A percentile compares a stretch with the other conserved stretches of the same genome.
Evolutionary conservation across 2,888 invertebrate species (phyloP).

Genomic region (Acleris emargana): DNA sequence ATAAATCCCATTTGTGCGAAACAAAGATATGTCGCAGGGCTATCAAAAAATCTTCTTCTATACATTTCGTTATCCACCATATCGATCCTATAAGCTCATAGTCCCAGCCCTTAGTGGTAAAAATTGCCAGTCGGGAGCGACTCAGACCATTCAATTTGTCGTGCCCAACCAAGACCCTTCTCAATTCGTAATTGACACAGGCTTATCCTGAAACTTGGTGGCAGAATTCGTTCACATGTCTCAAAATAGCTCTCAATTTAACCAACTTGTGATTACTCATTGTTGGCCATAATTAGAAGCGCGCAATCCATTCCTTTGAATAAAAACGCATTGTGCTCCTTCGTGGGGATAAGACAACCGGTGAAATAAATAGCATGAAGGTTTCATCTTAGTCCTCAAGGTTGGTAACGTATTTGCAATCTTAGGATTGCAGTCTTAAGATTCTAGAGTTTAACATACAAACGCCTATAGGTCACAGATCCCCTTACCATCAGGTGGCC

Average conservation of each 20-base stretch:
- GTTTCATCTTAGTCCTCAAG: too few species aligned
- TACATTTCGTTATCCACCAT: constrained; percentile 34
- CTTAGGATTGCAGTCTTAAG: too few species aligned
- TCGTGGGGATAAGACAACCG: too few species aligned
- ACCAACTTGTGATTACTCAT: constrained; percentile 37
- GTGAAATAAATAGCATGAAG: too few species aligned
- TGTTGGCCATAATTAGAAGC: constrained; percentile 25
- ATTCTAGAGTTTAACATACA: too few species aligned
- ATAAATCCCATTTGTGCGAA: constrained; percentile 28
- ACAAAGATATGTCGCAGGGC: constrained; percentile 33
- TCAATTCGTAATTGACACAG: constrained; percentile 80
- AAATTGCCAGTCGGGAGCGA: constrained; percentile 69
- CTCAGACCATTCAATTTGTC: constrained; percentile 78
- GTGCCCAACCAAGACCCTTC: constrained; percentile 68
- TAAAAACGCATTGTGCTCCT: too few species aligned
- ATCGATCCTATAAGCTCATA: constrained; percentile 54
- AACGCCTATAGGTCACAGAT: too few species aligned
- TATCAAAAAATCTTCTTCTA: constrained; percentile 31
- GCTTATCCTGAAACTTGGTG: constrained; percentile 75
- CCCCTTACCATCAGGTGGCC: too few species aligned
- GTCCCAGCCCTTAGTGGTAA: constrained; percentile 66
- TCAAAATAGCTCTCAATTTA: constrained; percentile 44
- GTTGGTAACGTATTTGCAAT: too few species aligned
- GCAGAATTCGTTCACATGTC: constrained; percentile 71
- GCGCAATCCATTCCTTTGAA: neutral